Evolutionary conservation across 2,797 vertebrate species (phyloP).

Genomic region (Enteromius argenteus): DNA sequence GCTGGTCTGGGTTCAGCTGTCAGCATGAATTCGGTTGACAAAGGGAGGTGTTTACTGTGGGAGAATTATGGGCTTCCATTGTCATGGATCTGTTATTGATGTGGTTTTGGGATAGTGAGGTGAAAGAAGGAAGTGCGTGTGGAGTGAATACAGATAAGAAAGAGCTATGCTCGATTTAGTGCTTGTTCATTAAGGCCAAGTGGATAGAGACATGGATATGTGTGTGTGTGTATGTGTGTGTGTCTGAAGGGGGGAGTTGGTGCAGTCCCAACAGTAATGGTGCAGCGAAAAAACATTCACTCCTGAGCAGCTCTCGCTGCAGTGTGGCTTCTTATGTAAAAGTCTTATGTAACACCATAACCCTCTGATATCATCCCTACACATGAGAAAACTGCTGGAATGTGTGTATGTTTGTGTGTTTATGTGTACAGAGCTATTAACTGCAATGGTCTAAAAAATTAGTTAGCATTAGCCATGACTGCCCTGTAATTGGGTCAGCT

Average conservation of each 20-base stretch:
- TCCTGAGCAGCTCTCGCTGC: slow-evolving; percentile 51
- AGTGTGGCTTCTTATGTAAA: slow-evolving; percentile 76
- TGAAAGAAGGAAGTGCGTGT: slow-evolving; percentile 17
- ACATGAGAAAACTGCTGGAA: slow-evolving; percentile 67
- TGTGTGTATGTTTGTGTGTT: slow-evolving; percentile 32
- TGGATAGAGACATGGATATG: slow-evolving; percentile 22
- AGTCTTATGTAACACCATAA: slow-evolving; percentile 79
- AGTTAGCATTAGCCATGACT: slow-evolving; percentile 14
- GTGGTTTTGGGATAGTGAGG: slow-evolving; percentile 18
- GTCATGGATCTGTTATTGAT: slow-evolving; percentile 38
- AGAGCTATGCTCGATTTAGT: slow-evolving; percentile 35
- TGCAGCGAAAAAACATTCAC: slow-evolving; percentile 69
- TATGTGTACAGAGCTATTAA: slow-evolving; percentile 2
- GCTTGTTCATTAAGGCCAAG: slow-evolving; percentile 30
- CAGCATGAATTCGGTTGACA: slow-evolving; percentile 4
- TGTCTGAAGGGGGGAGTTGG: slow-evolving; percentile 72
- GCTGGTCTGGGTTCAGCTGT: slow-evolving; percentile 59
- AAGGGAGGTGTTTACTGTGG: slow-evolving; percentile 27
- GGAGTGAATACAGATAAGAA: slow-evolving; percentile 58
- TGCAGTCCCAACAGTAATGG: slow-evolving; percentile 71
- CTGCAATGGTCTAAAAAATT: neutral
- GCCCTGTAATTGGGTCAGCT: slow-evolving; percentile 37
- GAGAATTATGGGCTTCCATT: slow-evolving; percentile 15
- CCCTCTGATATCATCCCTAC: slow-evolving; percentile 68
- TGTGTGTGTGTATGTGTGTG: slow-evolving; percentile 47